phyloP scores from a whole-genome alignment of 2,888 invertebrate genomes.

The Noctua pronuba region DNA sequence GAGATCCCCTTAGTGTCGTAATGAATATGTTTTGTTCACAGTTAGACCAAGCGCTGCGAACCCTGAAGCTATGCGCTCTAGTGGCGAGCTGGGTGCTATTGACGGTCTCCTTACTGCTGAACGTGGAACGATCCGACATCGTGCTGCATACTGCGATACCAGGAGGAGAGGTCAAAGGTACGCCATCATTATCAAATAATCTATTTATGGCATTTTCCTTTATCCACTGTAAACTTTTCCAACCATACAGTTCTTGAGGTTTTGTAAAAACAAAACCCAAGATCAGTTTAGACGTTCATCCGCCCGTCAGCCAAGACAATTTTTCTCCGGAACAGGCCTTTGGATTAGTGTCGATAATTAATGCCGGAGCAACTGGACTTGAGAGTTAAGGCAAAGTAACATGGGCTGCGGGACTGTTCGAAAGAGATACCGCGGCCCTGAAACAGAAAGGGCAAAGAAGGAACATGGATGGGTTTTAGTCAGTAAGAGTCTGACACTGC shows the following conservation, averaged over 20 bases:
- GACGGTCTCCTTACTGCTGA: conserved; percentile 92
- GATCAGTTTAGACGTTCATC: not conserved
- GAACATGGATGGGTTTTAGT: too few species aligned
- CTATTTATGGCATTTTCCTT: not conserved
- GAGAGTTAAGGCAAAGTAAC: too few species aligned
- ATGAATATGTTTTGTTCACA: conserved; percentile 51
- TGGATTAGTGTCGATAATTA: too few species aligned
- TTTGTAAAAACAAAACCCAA: not conserved
- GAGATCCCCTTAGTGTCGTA: not conserved
- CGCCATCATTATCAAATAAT: not conserved
- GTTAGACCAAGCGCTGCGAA: conserved; percentile 73
- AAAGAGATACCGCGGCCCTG: too few species aligned
- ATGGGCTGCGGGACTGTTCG: too few species aligned
- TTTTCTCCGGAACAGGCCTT: not conserved
- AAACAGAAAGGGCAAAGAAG: too few species aligned
- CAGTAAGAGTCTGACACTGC: too few species aligned
- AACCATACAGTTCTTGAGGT: not conserved
- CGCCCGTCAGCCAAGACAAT: not conserved
- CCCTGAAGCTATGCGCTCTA: conserved; percentile 82
- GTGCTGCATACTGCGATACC: conserved; percentile 92
- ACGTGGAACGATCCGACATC: conserved; percentile 91
- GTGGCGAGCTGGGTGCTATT: conserved; percentile 92
- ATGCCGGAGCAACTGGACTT: too few species aligned
- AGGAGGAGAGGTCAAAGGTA: conserved; percentile 87
- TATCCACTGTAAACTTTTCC: not conserved